These are phyloP conservation scores for Bhutanitis thaidina DNA, from an alignment of 2,888 invertebrate species.

Conservation along the genomic window DNA sequence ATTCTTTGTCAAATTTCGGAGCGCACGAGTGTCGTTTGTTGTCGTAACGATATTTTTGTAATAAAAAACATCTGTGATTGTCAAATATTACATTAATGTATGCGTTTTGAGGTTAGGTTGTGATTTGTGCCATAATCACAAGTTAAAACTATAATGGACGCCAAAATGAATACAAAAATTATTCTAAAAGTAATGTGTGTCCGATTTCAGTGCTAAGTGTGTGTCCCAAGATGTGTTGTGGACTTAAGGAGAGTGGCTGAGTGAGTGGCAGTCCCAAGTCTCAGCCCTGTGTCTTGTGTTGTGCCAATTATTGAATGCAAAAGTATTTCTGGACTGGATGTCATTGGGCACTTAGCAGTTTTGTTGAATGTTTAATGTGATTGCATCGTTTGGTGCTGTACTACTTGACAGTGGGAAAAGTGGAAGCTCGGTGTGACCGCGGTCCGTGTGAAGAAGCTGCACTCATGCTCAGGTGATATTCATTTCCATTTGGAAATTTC, in stretches of 20 bases:
- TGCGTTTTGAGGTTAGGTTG: constrained; percentile 74
- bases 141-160: constrained; percentile 26
- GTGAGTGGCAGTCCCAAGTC: no score
- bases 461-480: constrained; percentile 31
- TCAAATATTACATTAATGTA: constrained; percentile 55
- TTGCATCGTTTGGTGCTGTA: constrained; percentile 23
- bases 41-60: constrained; percentile 48
- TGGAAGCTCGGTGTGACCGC: constrained; percentile 27
- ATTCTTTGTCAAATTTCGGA: constrained; percentile 57
- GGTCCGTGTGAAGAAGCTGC: constrained; percentile 22
- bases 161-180: constrained; percentile 24
- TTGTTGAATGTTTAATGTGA: constrained; percentile 17
- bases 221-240: constrained; percentile 37
- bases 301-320: constrained; percentile 12
- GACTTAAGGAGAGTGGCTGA: constrained; percentile 37
- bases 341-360: not conserved
- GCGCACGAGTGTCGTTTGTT: constrained; percentile 51
- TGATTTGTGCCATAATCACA: constrained; percentile 46
- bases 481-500: not conserved
- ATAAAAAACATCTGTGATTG: constrained; percentile 68
- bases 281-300: constrained; percentile 23
- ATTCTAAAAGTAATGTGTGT: constrained; percentile 24
- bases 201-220: constrained; percentile 36
- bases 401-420: constrained; percentile 39
- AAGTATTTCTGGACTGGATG: not conserved